phyloP scores from a whole-genome alignment of 2,113 vertebrate genomes.

The Podiceps cristatus region DNA sequence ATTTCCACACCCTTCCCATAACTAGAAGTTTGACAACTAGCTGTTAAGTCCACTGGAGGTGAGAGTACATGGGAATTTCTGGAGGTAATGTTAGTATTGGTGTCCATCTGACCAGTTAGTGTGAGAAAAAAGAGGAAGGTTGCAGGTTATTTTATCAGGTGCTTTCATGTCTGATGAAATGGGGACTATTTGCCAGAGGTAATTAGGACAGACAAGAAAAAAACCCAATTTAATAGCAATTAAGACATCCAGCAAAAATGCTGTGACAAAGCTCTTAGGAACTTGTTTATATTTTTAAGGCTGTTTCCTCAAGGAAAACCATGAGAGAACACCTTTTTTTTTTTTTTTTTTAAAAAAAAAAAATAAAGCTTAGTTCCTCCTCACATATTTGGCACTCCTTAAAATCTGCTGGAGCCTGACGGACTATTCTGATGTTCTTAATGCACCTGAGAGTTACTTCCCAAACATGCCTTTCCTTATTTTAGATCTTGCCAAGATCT shows the following conservation, averaged over 20 bases:
- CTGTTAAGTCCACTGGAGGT: not conserved
- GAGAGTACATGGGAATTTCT: not conserved
- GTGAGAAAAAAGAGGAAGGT: not conserved
- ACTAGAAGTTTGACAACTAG: not conserved
- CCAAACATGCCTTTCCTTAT: slow-evolving; percentile 25
- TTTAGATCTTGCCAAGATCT: slow-evolving; percentile 56
- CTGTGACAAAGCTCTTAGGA: not conserved
- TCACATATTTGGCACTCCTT: slow-evolving; percentile 46
- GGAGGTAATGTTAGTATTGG: not conserved
- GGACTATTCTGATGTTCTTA: not conserved
- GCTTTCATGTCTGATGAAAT: not conserved
- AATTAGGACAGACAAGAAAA: not conserved
- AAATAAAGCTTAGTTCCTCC: not conserved
- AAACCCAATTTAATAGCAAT: not conserved
- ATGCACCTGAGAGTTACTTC: slow-evolving; percentile 58
- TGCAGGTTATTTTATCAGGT: not conserved
- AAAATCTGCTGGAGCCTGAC: slow-evolving; percentile 36
- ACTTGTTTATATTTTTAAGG: not conserved
- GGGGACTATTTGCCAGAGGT: not conserved
- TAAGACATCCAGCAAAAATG: not conserved
- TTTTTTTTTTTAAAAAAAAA: not conserved
- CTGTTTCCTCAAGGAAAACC: not conserved
- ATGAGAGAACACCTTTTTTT: not conserved
- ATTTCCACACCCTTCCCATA: not conserved
- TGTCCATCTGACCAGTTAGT: not conserved